A percentile compares a stretch with the other conserved stretches of the same genome.
These are phyloP conservation scores for Xerus inauris DNA, from an alignment of 2,113 vertebrate genomes.

Conservation along the genomic window DNA sequence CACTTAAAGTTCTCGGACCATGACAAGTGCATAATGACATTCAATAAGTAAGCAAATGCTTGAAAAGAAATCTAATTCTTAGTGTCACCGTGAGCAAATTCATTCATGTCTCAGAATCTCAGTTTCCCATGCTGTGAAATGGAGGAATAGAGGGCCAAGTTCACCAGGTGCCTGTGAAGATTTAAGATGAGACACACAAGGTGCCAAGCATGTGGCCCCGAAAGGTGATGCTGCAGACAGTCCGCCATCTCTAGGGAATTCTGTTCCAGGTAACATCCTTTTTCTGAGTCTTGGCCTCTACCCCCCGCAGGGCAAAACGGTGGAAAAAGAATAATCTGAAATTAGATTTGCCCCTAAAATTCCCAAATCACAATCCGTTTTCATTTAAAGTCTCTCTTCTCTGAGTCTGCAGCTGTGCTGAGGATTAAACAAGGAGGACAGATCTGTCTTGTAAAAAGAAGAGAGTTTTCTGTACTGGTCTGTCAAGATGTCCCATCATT, in stretches of 20 bases:
- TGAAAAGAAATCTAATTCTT: neutral
- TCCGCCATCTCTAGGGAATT: neutral
- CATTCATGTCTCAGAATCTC: neutral
- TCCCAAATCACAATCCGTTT: constrained; percentile 82
- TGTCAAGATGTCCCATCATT: constrained; percentile 78
- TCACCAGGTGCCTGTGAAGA: neutral
- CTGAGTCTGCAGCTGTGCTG: constrained; percentile 82
- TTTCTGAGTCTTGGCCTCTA: constrained; percentile 54
- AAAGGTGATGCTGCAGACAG: rapidly evolving
- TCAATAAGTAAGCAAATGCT: neutral
- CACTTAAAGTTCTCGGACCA: neutral
- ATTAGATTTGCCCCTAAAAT: constrained; percentile 70
- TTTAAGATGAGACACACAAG: rapidly evolving
- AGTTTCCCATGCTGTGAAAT: neutral
- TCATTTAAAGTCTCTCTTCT: constrained; percentile 70
- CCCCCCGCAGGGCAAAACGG: constrained; percentile 68
- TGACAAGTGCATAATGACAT: rapidly evolving
- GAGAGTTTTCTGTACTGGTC: constrained; percentile 73
- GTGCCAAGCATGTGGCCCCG: rapidly evolving
- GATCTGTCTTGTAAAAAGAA: constrained; percentile 59
- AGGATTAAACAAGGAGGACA: constrained; percentile 78
- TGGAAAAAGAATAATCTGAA: constrained; percentile 75
- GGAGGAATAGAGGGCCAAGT: neutral
- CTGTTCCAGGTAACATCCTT: neutral
- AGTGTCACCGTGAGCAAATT: neutral